Conservation (phyloP, 2,113 vertebrate species). For the Anseranas semipalmata region DNA sequence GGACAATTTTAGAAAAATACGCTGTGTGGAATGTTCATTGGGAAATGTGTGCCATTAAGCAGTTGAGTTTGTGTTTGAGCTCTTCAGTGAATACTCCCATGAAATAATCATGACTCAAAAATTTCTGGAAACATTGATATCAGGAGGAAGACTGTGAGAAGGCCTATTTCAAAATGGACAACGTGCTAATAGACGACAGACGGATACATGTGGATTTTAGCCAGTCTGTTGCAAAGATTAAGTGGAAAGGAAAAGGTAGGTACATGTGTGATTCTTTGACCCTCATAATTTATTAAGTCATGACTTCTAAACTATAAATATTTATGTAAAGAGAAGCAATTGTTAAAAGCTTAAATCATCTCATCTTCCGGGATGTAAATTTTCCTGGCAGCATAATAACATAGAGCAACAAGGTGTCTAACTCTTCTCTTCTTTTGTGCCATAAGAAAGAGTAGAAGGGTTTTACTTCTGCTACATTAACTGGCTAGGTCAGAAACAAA, state of each 20-base stretch:
- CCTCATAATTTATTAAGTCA: not conserved
- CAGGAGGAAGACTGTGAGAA: conserved; percentile 97
- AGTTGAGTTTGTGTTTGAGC: conserved; percentile 13
- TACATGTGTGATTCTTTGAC: not conserved
- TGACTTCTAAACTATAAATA: not conserved
- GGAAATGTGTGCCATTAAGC: not conserved
- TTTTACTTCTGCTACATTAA: not conserved
- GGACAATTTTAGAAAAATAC: not conserved
- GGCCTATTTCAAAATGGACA: conserved; percentile 99
- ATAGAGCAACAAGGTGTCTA: not conserved
- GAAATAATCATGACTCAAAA: not conserved
- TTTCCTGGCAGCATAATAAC: not conserved
- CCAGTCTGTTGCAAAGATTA: conserved; percentile 96
- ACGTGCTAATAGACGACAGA: conserved; percentile 95
- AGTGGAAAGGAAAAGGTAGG: conserved; percentile 96
- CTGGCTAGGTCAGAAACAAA: not conserved
- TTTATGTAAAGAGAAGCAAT: not conserved
- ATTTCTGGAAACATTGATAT: conserved; percentile 14
- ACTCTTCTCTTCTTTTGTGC: not conserved
- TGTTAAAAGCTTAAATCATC: not conserved
- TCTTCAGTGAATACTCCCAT: not conserved
- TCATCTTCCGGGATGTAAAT: not conserved
- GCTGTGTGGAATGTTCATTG: not conserved
- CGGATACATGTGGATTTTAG: conserved; percentile 98
- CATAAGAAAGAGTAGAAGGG: not conserved